These are phyloP conservation scores for Calosoma granatense DNA, from an alignment of 1,140 invertebrate species.

Conservation along the genomic window DNA sequence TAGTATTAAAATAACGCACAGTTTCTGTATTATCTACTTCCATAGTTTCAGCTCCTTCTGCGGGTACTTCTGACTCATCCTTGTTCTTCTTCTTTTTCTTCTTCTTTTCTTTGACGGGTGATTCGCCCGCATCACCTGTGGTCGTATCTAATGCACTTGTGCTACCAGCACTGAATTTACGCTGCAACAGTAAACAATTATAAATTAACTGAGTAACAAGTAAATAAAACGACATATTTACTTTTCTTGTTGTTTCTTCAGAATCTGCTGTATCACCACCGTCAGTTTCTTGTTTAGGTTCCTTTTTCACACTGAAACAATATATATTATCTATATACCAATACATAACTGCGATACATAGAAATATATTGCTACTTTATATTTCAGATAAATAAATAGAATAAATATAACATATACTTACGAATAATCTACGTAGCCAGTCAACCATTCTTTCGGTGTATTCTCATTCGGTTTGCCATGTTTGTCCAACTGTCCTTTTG, in stretches of 20 bases:
- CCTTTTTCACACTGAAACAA: slow-evolving; percentile 17
- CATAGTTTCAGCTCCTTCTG: slow-evolving; percentile 19
- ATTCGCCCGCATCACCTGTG: slow-evolving; percentile 37
- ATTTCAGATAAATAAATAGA: slow-evolving; percentile 4
- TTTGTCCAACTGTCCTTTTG: slow-evolving; percentile 88
- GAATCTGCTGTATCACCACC: slow-evolving; percentile 31
- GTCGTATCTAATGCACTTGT: slow-evolving; percentile 26
- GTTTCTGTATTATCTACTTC: slow-evolving; percentile 27
- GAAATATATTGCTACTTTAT: slow-evolving; percentile 13
- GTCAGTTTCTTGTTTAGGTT: slow-evolving; percentile 29
- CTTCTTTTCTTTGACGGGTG: slow-evolving; percentile 46
- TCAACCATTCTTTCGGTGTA: slow-evolving; percentile 83
- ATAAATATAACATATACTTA: slow-evolving; percentile 23
- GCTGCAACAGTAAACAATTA: slow-evolving; percentile 35
- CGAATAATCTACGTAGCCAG: slow-evolving; percentile 56
- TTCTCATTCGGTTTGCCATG: slow-evolving; percentile 96
- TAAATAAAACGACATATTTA: slow-evolving; percentile 20
- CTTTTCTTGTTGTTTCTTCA: slow-evolving; percentile 26
- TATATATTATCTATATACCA: slow-evolving; percentile 14
- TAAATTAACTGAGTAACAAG: too few species aligned
- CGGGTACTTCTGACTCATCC: slow-evolving; percentile 36
- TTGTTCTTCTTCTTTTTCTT: slow-evolving; percentile 51
- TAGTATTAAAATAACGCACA: slow-evolving; percentile 13
- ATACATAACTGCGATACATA: too few species aligned
- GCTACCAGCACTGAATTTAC: slow-evolving; percentile 44